Conservation (phyloP, 35 echinoderm and acorn worm genomes). For the Ptychodera flava region DNA sequence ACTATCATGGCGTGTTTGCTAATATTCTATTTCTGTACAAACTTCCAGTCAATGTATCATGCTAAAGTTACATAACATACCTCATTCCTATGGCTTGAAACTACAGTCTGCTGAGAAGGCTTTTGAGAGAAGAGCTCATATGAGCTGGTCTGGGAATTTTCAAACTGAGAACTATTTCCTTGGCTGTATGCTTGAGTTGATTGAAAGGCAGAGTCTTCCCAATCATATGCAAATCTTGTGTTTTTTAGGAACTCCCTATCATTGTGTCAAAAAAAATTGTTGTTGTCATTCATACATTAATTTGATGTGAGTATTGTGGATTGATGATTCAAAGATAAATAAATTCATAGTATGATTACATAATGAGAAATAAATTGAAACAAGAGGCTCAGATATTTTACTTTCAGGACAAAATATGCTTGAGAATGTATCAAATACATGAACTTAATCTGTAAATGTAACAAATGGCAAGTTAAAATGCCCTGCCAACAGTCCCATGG, state of each 20-base stretch:
- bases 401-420: no score
- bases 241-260: neutral
- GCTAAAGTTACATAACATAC: neutral
- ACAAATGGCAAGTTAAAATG: no score
- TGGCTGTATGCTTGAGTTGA: conserved; percentile 5
- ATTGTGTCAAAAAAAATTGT: neutral
- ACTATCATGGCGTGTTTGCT: no score
- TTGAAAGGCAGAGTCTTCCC: conserved; percentile 7
- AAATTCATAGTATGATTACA: neutral
- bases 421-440: no score
- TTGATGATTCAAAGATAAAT: neutral
- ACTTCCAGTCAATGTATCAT: neutral
- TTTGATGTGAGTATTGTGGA: no score
- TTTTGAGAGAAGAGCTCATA: conserved; percentile 14
- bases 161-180: conserved; percentile 5
- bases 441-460: no score
- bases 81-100: neutral
- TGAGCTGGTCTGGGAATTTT: conserved; percentile 9
- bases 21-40: no score
- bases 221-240: neutral
- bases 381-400: neutral
- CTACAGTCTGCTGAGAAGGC: neutral
- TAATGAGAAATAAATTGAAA: neutral
- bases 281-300: neutral
- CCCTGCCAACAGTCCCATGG: no score